phyloP scores from a whole-genome alignment of 2,888 invertebrate genomes.

The Drepanosiphum platanoidis region DNA sequence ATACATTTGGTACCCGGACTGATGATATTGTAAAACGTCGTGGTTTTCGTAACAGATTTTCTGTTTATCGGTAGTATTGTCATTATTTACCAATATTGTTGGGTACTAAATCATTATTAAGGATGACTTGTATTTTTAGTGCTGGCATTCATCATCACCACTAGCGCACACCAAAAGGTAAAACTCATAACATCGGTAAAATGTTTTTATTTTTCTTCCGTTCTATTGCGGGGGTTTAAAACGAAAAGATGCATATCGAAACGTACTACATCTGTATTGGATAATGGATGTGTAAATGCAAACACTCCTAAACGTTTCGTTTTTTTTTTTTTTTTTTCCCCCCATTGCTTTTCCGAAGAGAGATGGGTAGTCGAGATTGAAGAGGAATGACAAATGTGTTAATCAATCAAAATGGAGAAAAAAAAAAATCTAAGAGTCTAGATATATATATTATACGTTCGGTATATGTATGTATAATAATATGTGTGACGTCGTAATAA shows the following conservation, averaged over 20 bases:
- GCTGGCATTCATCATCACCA: background rate
- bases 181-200: background rate
- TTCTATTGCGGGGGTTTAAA: conserved; percentile 16
- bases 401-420: conserved; percentile 42
- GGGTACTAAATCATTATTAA: background rate
- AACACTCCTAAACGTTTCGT: conserved; percentile 43
- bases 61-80: no score
- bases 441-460: conserved; percentile 9
- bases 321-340: no score
- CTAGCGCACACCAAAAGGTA: background rate
- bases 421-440: conserved; percentile 5
- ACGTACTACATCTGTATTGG: background rate
- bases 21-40: background rate
- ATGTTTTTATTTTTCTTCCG: conserved; percentile 4
- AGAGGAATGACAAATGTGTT: conserved; percentile 49
- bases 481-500: background rate
- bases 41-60: background rate
- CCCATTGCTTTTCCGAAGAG: background rate
- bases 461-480: conserved; percentile 23
- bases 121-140: background rate
- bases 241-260: conserved; percentile 45
- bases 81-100: background rate
- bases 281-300: conserved; percentile 44
- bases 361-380: conserved; percentile 38
- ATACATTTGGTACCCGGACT: background rate